Evolutionary conservation across 2,888 invertebrate genomes (phyloP), one percentile per base, ranked within the genome.

Genomic region (Seira sanloemensis): DNA sequence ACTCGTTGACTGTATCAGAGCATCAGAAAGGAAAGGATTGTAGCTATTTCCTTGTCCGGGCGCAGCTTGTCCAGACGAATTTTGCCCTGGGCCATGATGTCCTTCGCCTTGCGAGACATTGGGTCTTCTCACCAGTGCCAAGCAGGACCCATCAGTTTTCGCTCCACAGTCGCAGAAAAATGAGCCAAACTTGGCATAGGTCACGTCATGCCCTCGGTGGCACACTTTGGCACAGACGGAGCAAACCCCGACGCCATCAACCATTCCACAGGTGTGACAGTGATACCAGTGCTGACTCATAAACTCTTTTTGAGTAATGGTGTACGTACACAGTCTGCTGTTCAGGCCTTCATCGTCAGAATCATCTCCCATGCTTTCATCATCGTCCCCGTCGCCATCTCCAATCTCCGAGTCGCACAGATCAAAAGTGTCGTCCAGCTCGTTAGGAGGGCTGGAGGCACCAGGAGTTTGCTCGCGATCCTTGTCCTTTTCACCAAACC

Each of bases 151-250:
- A 90, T 97, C 97, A 73, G 97, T 97, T 91, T 98, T 98, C 0
- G 98, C 98, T 1, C 99, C 99, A 91, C 99, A 99, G 91, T 99
- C 99, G 91, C 99, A 99, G 93, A 99, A 99, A 93, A 99, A 99
- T 90, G 98, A 98, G 0, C 99, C 99, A 91, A 96, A 98, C 91
- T 99, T 99, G 74, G 98, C 97, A 91, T 98, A 99, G 2, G 98
- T 96, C 0, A 98, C 95, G 91, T 99, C 99, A 91, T 99, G 99
- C 0, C 97, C 97, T 88, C 96, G 94, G 91, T 99, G 99, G 90
- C 99, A 99, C 7, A 99, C 99, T 77, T 97, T 94, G 0, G 98
- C 99, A 92, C 99, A 99, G 18, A 98, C 96, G 0, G 98, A 97
- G 91, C 99, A 99, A 26, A 99, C 98, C 0, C 99, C 99, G 0